These are phyloP conservation scores for Folsomia candida DNA, from an alignment of 2,888 invertebrate genomes.

Conservation along the genomic window DNA sequence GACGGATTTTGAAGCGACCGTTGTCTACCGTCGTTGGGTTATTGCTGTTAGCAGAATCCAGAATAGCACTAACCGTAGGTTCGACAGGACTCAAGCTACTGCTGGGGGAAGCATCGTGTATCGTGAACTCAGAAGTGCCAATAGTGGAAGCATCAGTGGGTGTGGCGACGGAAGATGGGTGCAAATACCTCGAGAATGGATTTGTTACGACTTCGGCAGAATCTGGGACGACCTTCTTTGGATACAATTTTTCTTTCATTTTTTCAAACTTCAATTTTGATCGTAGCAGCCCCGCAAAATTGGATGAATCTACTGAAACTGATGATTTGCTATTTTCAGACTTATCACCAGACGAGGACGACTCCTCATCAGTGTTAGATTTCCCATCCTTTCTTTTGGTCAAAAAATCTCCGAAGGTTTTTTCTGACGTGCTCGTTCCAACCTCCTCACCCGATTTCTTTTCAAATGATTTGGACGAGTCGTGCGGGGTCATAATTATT, in stretches of 20 bases:
- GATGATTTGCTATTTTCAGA: conserved; percentile 16
- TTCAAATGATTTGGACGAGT: neutral
- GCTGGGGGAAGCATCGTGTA: too few relatives aligned
- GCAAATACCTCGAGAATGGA: conserved; percentile 12
- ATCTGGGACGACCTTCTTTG: conserved; percentile 12
- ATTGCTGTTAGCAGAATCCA: neutral
- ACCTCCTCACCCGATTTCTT: neutral
- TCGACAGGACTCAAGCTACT: neutral
- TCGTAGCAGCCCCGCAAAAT: conserved; percentile 45
- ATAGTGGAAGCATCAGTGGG: neutral
- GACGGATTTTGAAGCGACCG: conserved; percentile 46
- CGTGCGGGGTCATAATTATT: conserved; percentile 37
- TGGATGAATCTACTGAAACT: conserved; percentile 6
- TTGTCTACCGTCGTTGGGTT: conserved; percentile 35
- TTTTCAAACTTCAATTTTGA: conserved; percentile 48
- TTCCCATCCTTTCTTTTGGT: neutral
- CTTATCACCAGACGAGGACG: conserved; percentile 9
- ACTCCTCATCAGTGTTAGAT: neutral
- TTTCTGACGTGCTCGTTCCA: neutral
- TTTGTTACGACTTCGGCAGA: conserved; percentile 10
- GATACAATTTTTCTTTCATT: conserved; percentile 43
- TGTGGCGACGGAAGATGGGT: neutral
- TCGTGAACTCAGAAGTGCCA: neutral
- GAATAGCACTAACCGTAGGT: neutral
- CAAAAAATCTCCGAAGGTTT: neutral